Evolutionary conservation across 2,888 invertebrate genomes (phyloP), one percentile per base, ranked within the genome.

Genomic region (Syrphus vitripennis): DNA sequence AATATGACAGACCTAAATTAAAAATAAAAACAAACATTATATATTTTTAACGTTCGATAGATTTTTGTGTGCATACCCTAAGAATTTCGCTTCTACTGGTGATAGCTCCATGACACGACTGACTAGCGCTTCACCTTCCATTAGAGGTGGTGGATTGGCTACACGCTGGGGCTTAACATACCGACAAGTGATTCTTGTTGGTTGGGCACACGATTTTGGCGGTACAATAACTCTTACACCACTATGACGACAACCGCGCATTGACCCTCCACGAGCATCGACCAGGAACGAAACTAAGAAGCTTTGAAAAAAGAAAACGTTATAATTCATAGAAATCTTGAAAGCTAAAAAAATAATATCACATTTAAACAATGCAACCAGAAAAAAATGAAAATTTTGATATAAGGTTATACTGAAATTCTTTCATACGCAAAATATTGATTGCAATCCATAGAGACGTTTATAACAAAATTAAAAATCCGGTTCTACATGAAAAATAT

Each of bases 261-360:
- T 99, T 21, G 99, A 98, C 7, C 99, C 99, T 21, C 99, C 99
- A 16, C 99, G 95, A 0, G 99, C 99, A 92, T 99, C 99, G 89
- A 99, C 99, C 94, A 99, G 95, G 93, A 99, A 99, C 88, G 99
- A 99, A 90, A 99, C 99, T 93, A 99, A 94, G 94, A 99, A 99
- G 90, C 97, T 98, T 92, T 19, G 7, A 37, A 72, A 26, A 24
- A 12, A 50, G 19, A 42, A 63, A 69, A 24, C 9, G 29, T n/a
- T n/a, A 29, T 26, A 3, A n/a, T 29, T 34, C n/a, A 16, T 9
- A 31, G 10, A 12, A 37, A 29, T 48, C 12, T 29, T 29, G n/a
- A n/a, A n/a, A n/a, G n/a, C n/a, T n/a, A n/a, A n/a, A n/a, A 29
- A 29, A 3, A 29, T 29, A 6, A 29, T 5, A 4, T 29, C 29